Evolutionary conservation across 2,888 invertebrate genomes (phyloP).

Genomic region (Pseudanteris insignis): DNA sequence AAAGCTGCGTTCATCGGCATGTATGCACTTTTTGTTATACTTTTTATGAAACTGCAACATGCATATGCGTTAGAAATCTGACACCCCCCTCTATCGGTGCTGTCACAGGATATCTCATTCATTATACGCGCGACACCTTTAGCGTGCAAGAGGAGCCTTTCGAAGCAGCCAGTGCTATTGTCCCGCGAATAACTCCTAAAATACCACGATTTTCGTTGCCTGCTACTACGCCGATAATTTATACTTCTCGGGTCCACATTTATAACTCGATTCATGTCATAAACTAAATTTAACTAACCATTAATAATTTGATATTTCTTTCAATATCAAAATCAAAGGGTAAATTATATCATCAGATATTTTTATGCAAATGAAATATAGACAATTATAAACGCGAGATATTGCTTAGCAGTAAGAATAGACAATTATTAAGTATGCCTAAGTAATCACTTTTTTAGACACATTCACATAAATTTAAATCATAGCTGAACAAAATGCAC

Average conservation of each 20-base stretch:
- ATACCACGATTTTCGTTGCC: slow-evolving; percentile 45
- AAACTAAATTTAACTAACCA: slow-evolving; percentile 15
- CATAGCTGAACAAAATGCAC: too few relatives aligned
- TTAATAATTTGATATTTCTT: too few relatives aligned
- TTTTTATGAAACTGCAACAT: slow-evolving; percentile 22
- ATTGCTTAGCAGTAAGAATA: too few relatives aligned
- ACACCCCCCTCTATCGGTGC: slow-evolving; percentile 51
- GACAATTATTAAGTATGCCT: too few relatives aligned
- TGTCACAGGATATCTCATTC: slow-evolving; percentile 54
- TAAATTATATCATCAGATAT: too few relatives aligned
- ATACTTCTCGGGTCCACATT: slow-evolving; percentile 23
- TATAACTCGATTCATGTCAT: slow-evolving; percentile 22
- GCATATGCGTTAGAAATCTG: slow-evolving; percentile 49
- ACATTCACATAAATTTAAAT: too few relatives aligned
- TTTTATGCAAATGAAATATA: too few relatives aligned
- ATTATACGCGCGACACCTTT: slow-evolving; percentile 53
- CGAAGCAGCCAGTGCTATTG: slow-evolving; percentile 44
- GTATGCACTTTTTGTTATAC: slow-evolving; percentile 1
- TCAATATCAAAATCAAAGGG: too few relatives aligned
- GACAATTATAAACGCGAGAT: too few relatives aligned
- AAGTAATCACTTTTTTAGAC: too few relatives aligned
- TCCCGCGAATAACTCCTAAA: slow-evolving; percentile 45
- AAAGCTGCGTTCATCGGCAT: slow-evolving; percentile 19
- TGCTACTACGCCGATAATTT: slow-evolving; percentile 39
- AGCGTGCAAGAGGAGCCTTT: slow-evolving; percentile 47